A percentile compares a stretch with the other conserved stretches of the same genome.
phyloP scores from a whole-genome alignment of 2,888 invertebrate species.

The Aspidiotus destructor region DNA sequence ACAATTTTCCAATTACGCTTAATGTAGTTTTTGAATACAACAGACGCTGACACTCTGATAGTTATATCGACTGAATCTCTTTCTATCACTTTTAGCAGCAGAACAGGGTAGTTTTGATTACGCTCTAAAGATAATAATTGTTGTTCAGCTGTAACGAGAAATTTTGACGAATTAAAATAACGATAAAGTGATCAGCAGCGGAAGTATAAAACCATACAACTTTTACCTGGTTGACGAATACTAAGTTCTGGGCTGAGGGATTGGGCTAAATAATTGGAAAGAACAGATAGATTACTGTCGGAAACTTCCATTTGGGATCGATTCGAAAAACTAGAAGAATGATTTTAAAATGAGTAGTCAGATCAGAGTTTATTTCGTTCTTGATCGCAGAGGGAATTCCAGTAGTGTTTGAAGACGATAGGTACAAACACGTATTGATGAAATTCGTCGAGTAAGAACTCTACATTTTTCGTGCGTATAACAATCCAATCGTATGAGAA shows the following conservation, averaged over 20 bases:
- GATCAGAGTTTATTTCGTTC: no score
- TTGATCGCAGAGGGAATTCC: no score
- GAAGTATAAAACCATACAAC: slow-evolving; percentile 9
- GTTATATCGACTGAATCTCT: slow-evolving; percentile 69
- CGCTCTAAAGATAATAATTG: slow-evolving; percentile 81
- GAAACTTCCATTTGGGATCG: slow-evolving; percentile 69
- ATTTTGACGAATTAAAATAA: slow-evolving; percentile 16
- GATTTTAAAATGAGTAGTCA: no score
- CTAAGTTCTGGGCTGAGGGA: slow-evolving; percentile 76
- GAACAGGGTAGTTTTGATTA: slow-evolving; percentile 80
- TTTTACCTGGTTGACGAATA: slow-evolving; percentile 68
- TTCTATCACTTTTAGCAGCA: slow-evolving; percentile 76
- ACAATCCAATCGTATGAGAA: no score
- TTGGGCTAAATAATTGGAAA: slow-evolving; percentile 76
- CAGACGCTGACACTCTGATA: slow-evolving; percentile 69
- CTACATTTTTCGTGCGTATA: no score
- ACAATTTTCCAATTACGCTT: slow-evolving; percentile 91
- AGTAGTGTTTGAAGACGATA: no score
- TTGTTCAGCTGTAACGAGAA: slow-evolving; percentile 65
- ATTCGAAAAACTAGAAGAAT: no score
- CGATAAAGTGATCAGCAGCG: slow-evolving; percentile 8
- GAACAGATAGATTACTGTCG: slow-evolving; percentile 68
- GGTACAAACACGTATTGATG: no score
- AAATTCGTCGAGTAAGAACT: no score
- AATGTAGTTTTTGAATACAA: slow-evolving; percentile 93